Conservation (phyloP, 1,140 invertebrate species). For the Drosophila truncata region DNA sequence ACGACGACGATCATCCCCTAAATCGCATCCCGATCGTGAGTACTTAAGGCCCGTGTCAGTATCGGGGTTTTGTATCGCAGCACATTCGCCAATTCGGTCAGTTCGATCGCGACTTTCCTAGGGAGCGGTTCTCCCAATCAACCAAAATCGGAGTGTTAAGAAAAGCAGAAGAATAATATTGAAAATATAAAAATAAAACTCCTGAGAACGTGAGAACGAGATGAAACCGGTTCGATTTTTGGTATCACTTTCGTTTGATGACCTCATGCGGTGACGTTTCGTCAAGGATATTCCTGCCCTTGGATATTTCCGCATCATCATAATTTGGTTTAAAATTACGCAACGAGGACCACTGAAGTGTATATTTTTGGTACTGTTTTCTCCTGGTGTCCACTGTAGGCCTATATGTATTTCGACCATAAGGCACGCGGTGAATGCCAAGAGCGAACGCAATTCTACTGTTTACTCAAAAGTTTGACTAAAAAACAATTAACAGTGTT, state of each 20-base stretch:
- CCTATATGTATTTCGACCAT: constrained; percentile 94
- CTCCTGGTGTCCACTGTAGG: constrained; percentile 96
- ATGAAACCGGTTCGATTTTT: constrained; percentile 42
- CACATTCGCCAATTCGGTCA: constrained; percentile 64
- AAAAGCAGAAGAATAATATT: background rate
- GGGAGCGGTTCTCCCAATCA: constrained; percentile 28
- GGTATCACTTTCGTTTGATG: constrained; percentile 43
- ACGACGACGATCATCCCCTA: constrained; percentile 60
- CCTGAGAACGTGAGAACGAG: constrained; percentile 7
- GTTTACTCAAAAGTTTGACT: constrained; percentile 23
- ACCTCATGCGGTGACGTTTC: constrained; percentile 34
- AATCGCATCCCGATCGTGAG: constrained; percentile 61
- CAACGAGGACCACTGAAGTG: constrained; percentile 3
- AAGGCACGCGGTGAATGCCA: constrained; percentile 99
- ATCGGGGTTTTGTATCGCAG: constrained; percentile 70
- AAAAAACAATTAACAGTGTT: background rate
- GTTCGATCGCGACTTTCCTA: constrained; percentile 64
- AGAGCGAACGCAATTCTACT: constrained; percentile 92
- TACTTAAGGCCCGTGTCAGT: constrained; percentile 70
- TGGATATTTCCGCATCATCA: constrained; percentile 33
- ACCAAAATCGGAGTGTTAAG: constrained; percentile 3
- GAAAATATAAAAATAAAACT: constrained; percentile 2
- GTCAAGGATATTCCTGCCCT: constrained; percentile 33
- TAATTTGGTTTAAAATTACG: background rate
- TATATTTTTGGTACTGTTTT: constrained; percentile 85